phyloP scores from a whole-genome alignment of 2,888 invertebrate species.

The Acleris emargana region DNA sequence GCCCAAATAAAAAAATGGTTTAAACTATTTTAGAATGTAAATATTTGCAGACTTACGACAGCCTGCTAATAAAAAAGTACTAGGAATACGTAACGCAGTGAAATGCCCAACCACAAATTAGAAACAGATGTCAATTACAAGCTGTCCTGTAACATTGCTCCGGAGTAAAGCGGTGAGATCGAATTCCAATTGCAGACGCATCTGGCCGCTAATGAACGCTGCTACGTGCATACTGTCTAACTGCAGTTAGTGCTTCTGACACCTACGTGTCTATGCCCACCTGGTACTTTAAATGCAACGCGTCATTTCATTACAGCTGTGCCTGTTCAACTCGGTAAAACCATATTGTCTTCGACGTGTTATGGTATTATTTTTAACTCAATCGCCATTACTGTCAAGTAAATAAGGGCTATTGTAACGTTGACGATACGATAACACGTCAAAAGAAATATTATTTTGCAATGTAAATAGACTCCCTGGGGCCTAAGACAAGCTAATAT shows the following conservation, averaged over 20 bases:
- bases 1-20: too few relatives aligned
- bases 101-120: constrained; percentile 45
- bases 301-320: neutral
- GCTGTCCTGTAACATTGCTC: constrained; percentile 54
- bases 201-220: constrained; percentile 65
- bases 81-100: constrained; percentile 6
- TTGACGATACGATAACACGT: too few relatives aligned
- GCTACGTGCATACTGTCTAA: constrained; percentile 57
- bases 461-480: too few relatives aligned
- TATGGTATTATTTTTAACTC: too few relatives aligned
- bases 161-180: constrained; percentile 59
- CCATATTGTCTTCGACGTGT: too few relatives aligned
- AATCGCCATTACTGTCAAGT: too few relatives aligned
- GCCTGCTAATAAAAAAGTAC: constrained; percentile 7
- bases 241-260: constrained; percentile 52
- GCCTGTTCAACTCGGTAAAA: too few relatives aligned
- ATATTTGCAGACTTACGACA: too few relatives aligned
- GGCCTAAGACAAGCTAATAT: neutral
- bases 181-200: constrained; percentile 71
- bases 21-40: too few relatives aligned
- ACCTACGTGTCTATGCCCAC: constrained; percentile 49
- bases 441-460: too few relatives aligned
- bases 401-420: too few relatives aligned
- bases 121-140: constrained; percentile 61
- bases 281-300: constrained; percentile 23